Base-by-base conservation (phyloP, 2,113 vertebrate genomes). In the Furnarius figulus region DNA sequence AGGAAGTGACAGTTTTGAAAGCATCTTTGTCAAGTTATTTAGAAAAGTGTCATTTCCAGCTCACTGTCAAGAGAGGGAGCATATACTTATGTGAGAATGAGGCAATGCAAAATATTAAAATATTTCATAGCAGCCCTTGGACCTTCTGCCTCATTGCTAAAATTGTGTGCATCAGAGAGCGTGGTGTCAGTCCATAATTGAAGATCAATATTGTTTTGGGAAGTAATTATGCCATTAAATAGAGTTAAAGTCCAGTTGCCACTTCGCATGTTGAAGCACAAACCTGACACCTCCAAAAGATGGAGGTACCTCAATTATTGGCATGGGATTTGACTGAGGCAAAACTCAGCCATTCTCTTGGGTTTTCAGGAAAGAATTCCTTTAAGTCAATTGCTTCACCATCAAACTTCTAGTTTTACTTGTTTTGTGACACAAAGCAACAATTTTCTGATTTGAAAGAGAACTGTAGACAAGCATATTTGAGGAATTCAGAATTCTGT, bases 1-100 rank as follows among this genome's bases (percentile, higher is more conserved):
- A 77, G 23, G 61, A 86, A 90, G 50, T 56, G 75, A 86, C 52
- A 90, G 63, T 52, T 96, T 56, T 59, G 22, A 90, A 93, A 88
- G 87, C 46, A 84, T 80, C 59, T 90, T 83, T 94, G 79, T 93
- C 50, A 71, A 55, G 82, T 37, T 90, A 52, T 89, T 94, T 93
- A 91, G 91, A 8, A 83, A 89, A 73, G 72, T 67, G 75, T 71
- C 82, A 71, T 72, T 96, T 94, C 37, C 82, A 87, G 79, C 85
- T 94, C 52, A 59, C 59, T 1, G 1, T 91, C 46, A 84, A 93
- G 76, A 91, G 84, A 81, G 70, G 80, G 70, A 87, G 79, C 72
- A 40, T n/a, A 73, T 8, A 55, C 16, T 55, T 80, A 46, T 0
- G 6, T 53, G 76, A 50, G 83, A 86, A 18, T 0, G 0, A 78